Evolutionary conservation across 2,888 invertebrate species (phyloP).

Genomic region (Disparrhopalites patrizii): DNA sequence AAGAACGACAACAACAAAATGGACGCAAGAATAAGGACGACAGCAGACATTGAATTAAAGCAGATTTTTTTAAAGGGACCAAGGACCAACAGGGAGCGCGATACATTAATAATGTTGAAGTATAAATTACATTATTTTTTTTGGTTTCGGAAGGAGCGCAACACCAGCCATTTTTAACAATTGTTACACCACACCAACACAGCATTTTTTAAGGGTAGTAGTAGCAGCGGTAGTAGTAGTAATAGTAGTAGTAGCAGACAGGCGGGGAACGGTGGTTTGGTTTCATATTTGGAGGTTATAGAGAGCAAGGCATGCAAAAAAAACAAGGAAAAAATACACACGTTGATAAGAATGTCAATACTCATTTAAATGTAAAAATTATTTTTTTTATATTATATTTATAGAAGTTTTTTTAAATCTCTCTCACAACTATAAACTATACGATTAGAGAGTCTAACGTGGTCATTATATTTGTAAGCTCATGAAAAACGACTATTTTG

Average conservation of each 20-base stretch:
- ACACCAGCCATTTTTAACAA: no score
- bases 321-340: constrained; percentile 23
- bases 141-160: constrained; percentile 9
- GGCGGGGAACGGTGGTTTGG: no score
- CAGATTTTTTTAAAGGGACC: background rate
- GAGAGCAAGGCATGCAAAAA: constrained; percentile 26
- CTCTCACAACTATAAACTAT: no score
- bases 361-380: background rate
- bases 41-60: background rate
- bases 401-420: background rate
- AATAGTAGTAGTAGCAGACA: no score
- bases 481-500: constrained; percentile 1
- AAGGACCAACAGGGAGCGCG: constrained; percentile 12
- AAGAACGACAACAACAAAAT: background rate
- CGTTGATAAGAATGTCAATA: constrained; percentile 20
- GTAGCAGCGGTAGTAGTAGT: no score
- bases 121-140: background rate
- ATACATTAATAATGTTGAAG: no score
- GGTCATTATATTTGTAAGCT: background rate
- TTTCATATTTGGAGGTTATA: no score
- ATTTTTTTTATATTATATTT: background rate
- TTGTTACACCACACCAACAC: constrained; percentile 18
- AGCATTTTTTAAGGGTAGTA: constrained; percentile 14
- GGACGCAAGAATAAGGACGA: background rate
- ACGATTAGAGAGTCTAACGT: no score